Evolutionary conservation across 1,140 invertebrate genomes (phyloP).

Genomic region (Rhyzopertha dominica): DNA sequence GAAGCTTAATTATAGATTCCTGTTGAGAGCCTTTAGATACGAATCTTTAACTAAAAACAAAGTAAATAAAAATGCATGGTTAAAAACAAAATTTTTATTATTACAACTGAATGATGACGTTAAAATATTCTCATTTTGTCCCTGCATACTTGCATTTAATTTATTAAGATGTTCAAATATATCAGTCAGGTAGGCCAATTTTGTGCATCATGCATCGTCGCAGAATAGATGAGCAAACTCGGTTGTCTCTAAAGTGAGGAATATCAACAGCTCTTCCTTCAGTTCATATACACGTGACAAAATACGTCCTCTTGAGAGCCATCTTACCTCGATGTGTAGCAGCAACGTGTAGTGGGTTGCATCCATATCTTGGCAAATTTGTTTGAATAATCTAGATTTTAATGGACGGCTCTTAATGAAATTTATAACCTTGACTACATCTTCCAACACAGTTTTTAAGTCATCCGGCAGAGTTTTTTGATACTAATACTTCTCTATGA

Average conservation of each 20-base stretch:
- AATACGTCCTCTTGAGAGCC: constrained; percentile 6
- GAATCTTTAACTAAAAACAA: no score
- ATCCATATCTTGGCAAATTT: constrained; percentile 8
- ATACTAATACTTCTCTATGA: constrained; percentile 5
- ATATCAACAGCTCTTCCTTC: constrained; percentile 4
- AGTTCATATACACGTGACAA: constrained; percentile 8
- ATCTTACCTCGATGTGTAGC: background rate
- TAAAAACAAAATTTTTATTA: constrained; percentile 3
- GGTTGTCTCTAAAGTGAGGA: constrained; percentile 7
- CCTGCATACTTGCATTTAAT: constrained; percentile 6
- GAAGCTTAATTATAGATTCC: no score
- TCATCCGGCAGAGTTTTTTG: constrained; percentile 5
- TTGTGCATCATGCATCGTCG: constrained; percentile 3
- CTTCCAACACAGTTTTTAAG: constrained; percentile 5
- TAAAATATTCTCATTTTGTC: constrained; percentile 3
- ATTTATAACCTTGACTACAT: constrained; percentile 6
- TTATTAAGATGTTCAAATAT: constrained; percentile 7
- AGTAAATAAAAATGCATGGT: constrained; percentile 1
- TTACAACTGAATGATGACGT: background rate
- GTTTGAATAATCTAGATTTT: constrained; percentile 6
- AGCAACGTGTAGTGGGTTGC: no score
- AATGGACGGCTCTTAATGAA: constrained; percentile 6
- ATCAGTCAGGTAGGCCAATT: constrained; percentile 5
- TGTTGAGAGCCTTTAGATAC: no score
- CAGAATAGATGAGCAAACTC: constrained; percentile 6